Evolutionary conservation across 2,113 vertebrate species (phyloP).

Genomic region (Syngnathus floridae): DNA sequence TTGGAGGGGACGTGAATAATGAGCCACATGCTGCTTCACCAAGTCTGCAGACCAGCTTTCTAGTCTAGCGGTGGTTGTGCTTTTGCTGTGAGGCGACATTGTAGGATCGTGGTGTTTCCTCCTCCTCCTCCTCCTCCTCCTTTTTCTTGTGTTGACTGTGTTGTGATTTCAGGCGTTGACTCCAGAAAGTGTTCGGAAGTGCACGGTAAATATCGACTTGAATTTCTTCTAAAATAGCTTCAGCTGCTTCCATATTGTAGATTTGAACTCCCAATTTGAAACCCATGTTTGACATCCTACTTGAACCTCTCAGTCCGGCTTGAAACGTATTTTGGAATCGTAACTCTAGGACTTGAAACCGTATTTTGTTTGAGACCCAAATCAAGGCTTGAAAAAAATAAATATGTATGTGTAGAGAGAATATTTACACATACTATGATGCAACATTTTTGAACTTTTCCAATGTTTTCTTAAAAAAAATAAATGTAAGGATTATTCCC

Average conservation of each 20-base stretch:
- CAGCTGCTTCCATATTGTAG: background rate
- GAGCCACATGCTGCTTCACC: background rate
- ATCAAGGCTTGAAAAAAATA: too few relatives aligned
- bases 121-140: background rate
- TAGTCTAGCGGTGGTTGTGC: background rate
- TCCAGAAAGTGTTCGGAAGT: conserved; percentile 59
- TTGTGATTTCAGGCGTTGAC: conserved; percentile 67
- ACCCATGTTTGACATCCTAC: background rate
- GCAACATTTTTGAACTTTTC: too few relatives aligned
- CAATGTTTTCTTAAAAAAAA: too few relatives aligned
- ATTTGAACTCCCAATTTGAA: background rate
- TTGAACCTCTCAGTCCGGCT: background rate
- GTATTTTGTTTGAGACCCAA: background rate
- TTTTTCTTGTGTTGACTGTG: conserved; percentile 37
- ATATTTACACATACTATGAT: too few relatives aligned
- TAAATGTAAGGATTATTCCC: too few relatives aligned
- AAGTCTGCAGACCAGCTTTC: background rate
- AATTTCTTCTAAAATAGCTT: background rate
- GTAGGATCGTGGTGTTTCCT: background rate
- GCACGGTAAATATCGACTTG: conserved; percentile 56
- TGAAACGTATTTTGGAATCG: background rate
- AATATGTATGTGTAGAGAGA: too few relatives aligned
- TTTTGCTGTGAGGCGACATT: too few relatives aligned
- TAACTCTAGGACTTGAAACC: background rate
- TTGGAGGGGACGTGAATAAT: too few relatives aligned